These are phyloP conservation scores for Grallaria varia DNA, from an alignment of 2,113 vertebrate species.

Conservation along the genomic window DNA sequence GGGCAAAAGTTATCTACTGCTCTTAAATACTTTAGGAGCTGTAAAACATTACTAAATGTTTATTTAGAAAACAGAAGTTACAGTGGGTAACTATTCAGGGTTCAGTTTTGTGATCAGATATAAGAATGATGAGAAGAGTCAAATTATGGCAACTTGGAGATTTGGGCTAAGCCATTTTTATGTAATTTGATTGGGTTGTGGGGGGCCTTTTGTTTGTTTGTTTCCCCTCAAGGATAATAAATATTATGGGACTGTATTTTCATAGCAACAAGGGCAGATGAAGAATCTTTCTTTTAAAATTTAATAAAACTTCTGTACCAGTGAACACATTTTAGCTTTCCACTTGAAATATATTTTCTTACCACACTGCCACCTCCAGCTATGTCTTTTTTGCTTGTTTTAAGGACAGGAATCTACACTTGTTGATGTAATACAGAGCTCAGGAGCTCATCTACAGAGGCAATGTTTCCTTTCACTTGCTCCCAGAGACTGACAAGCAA, in stretches of 20 bases:
- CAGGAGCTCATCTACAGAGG: background rate
- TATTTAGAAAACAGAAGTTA: background rate
- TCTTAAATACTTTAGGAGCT: background rate
- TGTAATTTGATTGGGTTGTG: background rate
- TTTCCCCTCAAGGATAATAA: background rate
- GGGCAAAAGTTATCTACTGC: background rate
- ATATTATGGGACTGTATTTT: background rate
- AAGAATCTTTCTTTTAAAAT: background rate
- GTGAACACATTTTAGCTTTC: background rate
- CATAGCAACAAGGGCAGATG: background rate
- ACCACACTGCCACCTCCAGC: background rate
- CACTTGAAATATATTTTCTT: background rate
- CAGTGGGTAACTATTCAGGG: background rate
- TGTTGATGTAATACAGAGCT: background rate
- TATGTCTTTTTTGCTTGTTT: background rate
- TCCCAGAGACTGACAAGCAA: background rate
- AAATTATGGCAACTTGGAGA: background rate
- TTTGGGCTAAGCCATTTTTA: background rate
- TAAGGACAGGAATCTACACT: background rate
- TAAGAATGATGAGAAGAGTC: background rate
- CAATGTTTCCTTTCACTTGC: fast-evolving
- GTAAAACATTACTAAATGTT: background rate
- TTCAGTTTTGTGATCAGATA: background rate
- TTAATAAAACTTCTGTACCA: background rate
- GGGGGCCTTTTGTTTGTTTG: background rate